Evolutionary conservation across 2,888 invertebrate genomes (phyloP).

Genomic region (Leucophenga maculata): DNA sequence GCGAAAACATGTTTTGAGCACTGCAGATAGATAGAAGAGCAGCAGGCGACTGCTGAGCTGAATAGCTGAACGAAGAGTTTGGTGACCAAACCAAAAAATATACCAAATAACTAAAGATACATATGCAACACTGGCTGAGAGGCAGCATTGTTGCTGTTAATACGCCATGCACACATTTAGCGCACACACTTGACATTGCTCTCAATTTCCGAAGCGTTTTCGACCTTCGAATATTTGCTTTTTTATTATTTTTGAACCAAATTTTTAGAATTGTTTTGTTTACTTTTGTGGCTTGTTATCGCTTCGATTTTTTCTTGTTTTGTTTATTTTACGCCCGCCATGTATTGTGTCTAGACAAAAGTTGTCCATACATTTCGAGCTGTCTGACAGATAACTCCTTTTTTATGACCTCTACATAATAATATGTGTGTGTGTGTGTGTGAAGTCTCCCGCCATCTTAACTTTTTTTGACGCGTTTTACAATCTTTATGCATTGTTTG

Average conservation of each 20-base stretch:
- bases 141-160: too few species aligned
- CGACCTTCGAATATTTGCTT: constrained; percentile 42
- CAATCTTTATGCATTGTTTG: constrained; percentile 11
- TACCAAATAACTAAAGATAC: constrained; percentile 1
- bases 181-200: constrained; percentile 53
- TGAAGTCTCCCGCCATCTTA: too few species aligned
- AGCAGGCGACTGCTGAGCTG: constrained; percentile 30
- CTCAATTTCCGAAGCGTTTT: constrained; percentile 36
- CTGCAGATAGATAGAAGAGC: constrained; percentile 32
- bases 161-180: constrained; percentile 44
- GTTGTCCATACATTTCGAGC: constrained; percentile 41
- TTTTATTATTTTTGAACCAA: constrained; percentile 46
- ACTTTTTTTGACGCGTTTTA: not conserved
- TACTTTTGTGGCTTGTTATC: constrained; percentile 30
- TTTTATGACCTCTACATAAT: constrained; percentile 43
- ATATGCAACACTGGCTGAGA: not conserved
- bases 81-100: not conserved
- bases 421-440: too few species aligned
- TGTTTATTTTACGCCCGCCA: constrained; percentile 63
- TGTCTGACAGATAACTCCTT: constrained; percentile 56
- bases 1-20: constrained; percentile 65
- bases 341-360: constrained; percentile 16
- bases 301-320: constrained; percentile 59
- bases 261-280: constrained; percentile 30
- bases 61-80: constrained; percentile 12